Percentiles rank a stretch among this genome's conserved stretches.
These are phyloP conservation scores for Molothrus ater DNA, from an alignment of 2,797 vertebrate species.

Conservation along the genomic window DNA sequence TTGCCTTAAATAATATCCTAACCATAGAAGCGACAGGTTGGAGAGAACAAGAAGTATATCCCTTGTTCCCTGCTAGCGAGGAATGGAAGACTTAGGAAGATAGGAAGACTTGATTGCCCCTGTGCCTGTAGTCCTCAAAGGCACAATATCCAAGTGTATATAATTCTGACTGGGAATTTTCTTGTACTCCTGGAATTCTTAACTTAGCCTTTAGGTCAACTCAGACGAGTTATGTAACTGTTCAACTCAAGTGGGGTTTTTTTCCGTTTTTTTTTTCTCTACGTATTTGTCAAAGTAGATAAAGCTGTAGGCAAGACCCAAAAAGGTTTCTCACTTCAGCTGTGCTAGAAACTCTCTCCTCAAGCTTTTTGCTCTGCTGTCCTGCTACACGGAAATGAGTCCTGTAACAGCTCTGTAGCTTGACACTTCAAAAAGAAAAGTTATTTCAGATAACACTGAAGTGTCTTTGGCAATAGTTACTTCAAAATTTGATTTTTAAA, in stretches of 20 bases:
- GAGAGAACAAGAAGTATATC: neutral
- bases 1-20: neutral
- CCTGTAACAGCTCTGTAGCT: neutral
- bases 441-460: rapidly evolving
- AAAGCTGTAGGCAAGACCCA: neutral
- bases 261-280: rapidly evolving
- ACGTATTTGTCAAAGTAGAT: neutral
- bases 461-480: neutral
- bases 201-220: neutral
- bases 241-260: neutral
- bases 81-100: neutral
- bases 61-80: neutral
- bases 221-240: neutral
- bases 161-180: neutral
- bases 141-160: rapidly evolving
- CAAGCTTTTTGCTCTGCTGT: neutral
- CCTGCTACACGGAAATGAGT: neutral
- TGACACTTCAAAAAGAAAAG: neutral
- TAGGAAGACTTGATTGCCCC: neutral
- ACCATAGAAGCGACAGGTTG: neutral
- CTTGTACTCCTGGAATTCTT: neutral
- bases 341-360: rapidly evolving
- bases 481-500: neutral
- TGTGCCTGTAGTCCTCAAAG: neutral
- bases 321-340: neutral